Conservation (phyloP, 2,113 vertebrate genomes). For the Odocoileus hemionus region DNA sequence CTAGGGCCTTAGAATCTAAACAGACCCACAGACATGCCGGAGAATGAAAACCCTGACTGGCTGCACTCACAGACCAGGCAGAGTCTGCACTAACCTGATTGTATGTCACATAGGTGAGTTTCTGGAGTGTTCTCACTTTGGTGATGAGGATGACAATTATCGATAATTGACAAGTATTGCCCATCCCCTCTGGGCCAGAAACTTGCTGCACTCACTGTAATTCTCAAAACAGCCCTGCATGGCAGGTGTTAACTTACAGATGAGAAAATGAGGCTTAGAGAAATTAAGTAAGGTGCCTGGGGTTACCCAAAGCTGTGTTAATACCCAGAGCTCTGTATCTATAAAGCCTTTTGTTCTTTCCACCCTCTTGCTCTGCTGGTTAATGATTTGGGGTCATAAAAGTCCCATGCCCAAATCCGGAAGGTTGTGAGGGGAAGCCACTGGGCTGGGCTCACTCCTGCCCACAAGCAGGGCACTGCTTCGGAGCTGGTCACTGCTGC, state of each 20-base stretch:
- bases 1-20: not conserved
- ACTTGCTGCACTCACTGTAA: not conserved
- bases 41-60: not conserved
- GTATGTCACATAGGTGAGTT: not conserved
- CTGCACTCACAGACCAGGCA: not conserved
- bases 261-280: not conserved
- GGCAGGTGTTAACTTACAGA: not conserved
- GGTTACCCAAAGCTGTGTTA: not conserved
- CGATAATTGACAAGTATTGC: not conserved
- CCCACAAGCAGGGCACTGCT: rapidly evolving
- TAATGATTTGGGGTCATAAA: slow-evolving; percentile 41
- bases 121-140: not conserved
- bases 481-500: not conserved
- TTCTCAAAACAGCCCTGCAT: not conserved
- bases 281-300: not conserved
- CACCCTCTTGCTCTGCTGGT: not conserved
- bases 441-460: not conserved
- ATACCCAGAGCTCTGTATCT: not conserved
- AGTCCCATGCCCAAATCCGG: not conserved
- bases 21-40: not conserved
- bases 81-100: not conserved
- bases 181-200: not conserved
- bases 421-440: not conserved
- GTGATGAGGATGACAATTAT: not conserved
- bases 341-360: not conserved